Evolutionary conservation across 2,797 vertebrate species (phyloP).

Genomic region (Melanotaenia pygmaea): DNA sequence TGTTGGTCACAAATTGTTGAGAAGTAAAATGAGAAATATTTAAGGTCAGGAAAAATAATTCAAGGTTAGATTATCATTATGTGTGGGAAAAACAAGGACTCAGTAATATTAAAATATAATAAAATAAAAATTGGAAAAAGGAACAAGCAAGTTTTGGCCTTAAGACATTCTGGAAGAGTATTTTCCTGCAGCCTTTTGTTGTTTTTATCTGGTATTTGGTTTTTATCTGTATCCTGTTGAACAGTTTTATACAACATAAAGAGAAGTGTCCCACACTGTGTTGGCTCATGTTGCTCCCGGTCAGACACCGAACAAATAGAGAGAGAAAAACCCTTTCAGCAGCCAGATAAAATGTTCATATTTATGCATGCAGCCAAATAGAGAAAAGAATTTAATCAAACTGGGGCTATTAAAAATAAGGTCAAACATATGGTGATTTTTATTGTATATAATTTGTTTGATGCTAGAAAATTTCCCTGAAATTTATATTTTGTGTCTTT

Average conservation of each 20-base stretch:
- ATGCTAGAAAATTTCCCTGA: background rate
- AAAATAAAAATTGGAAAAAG: background rate
- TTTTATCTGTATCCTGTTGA: conserved; percentile 30
- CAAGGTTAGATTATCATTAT: background rate
- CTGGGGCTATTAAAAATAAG: background rate
- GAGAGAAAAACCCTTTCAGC: conserved; percentile 40
- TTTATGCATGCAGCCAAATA: conserved; percentile 29
- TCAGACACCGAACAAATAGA: conserved; percentile 31
- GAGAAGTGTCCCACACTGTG: conserved; percentile 18
- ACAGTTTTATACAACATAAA: conserved; percentile 43
- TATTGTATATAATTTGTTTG: background rate
- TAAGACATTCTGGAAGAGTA: background rate
- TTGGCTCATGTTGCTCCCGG: conserved; percentile 54
- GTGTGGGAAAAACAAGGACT: background rate
- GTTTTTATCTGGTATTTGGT: conserved; percentile 11
- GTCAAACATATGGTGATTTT: background rate
- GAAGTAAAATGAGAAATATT: background rate
- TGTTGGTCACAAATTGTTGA: background rate
- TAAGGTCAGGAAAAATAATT: background rate
- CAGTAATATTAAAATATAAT: background rate
- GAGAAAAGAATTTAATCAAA: conserved; percentile 15
- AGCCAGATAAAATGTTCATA: conserved; percentile 38
- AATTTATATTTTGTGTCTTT: background rate
- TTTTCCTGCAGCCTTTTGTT: background rate
- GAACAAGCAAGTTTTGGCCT: conserved; percentile 3